Evolutionary conservation across 1,140 invertebrate genomes (phyloP).

Genomic region (Lepidostoma basale): DNA sequence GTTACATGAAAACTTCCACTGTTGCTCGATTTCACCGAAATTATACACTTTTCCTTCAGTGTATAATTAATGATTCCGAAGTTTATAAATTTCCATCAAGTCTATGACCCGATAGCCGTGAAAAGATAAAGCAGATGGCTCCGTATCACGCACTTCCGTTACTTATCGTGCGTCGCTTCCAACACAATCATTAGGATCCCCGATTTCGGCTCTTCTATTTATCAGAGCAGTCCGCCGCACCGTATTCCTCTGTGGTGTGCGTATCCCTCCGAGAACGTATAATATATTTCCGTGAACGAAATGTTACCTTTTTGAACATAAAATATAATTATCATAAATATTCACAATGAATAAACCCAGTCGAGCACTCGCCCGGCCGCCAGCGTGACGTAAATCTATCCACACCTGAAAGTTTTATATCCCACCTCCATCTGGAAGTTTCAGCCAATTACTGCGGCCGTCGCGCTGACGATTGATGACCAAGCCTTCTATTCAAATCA

Average conservation of each 20-base stretch:
- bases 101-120: conserved; percentile 42
- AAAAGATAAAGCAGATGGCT: conserved; percentile 40
- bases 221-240: neutral
- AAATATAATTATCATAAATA: neutral
- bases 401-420: neutral
- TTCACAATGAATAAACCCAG: neutral
- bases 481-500: conserved; percentile 43
- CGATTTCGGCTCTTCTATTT: conserved; percentile 11
- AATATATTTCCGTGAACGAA: neutral
- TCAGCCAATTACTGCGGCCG: conserved; percentile 37
- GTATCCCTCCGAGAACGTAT: neutral
- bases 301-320: neutral
- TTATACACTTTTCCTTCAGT: conserved; percentile 33
- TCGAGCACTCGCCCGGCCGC: neutral
- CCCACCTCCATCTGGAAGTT: conserved; percentile 29
- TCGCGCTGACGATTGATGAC: conserved; percentile 39
- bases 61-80: conserved; percentile 44
- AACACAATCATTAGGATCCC: neutral
- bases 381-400: conserved; percentile 21
- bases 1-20: neutral
- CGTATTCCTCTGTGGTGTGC: too few species aligned
- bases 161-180: neutral
- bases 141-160: conserved; percentile 38
- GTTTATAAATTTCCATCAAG: conserved; percentile 44
- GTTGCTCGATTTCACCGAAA: conserved; percentile 27